These are phyloP conservation scores for Zenarchopterus dispar DNA, from an alignment of 2,797 vertebrate species.

Conservation along the genomic window DNA sequence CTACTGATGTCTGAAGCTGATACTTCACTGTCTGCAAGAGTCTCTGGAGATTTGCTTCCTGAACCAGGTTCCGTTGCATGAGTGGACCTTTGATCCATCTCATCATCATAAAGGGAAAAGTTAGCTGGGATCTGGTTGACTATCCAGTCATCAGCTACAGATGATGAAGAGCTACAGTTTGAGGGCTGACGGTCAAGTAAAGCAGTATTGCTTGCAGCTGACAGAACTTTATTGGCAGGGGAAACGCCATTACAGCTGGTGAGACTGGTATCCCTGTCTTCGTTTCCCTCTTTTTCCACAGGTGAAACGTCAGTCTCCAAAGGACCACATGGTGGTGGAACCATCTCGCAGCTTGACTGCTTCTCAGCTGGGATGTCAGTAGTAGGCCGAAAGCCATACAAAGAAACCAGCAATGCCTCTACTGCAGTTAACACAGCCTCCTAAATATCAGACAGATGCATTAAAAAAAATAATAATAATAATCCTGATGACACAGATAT, in stretches of 20 bases:
- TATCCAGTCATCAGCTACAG: slow-evolving; percentile 75
- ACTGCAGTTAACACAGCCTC: slow-evolving; percentile 89
- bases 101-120: slow-evolving; percentile 55
- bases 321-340: background rate
- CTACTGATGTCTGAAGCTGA: slow-evolving; percentile 19
- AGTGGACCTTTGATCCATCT: slow-evolving; percentile 33
- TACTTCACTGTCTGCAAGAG: background rate
- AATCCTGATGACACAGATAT: no score
- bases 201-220: slow-evolving; percentile 1
- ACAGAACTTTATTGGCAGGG: background rate
- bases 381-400: slow-evolving; percentile 85
- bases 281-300: background rate
- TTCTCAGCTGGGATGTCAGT: slow-evolving; percentile 23
- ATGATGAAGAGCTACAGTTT: slow-evolving; percentile 80
- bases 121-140: slow-evolving; percentile 64
- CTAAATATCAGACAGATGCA: slow-evolving; percentile 68
- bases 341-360: slow-evolving; percentile 6
- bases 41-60: slow-evolving; percentile 10
- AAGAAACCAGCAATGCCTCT: slow-evolving; percentile 88
- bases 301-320: slow-evolving; percentile 10
- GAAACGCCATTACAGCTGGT: background rate
- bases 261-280: slow-evolving; percentile 51
- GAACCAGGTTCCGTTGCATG: slow-evolving; percentile 6
- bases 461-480: background rate
- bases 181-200: slow-evolving; percentile 49